phyloP scores from a whole-genome alignment of 2,888 invertebrate genomes.

The Endomychus coccineus region DNA sequence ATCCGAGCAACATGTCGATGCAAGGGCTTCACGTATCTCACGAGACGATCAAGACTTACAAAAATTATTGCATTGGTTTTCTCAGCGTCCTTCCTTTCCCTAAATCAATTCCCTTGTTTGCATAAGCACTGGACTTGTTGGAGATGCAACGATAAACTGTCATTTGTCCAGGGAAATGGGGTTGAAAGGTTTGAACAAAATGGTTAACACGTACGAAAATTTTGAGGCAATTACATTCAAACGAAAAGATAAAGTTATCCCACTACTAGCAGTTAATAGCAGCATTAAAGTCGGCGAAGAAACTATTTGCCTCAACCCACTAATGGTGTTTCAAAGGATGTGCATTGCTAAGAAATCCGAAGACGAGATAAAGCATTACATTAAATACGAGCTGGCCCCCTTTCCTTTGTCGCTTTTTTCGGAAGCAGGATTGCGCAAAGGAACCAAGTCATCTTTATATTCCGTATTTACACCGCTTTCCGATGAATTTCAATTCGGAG shows the following conservation, averaged over 20 bases:
- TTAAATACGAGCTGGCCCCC: constrained; percentile 20
- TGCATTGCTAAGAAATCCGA: too few species aligned
- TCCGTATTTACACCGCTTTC: constrained; percentile 16
- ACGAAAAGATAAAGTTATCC: background rate
- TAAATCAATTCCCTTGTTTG: constrained; percentile 5
- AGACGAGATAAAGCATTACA: constrained; percentile 12
- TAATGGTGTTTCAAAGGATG: constrained; percentile 2
- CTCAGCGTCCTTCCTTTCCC: constrained; percentile 3
- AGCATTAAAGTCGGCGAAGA: constrained; percentile 5
- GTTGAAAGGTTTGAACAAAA: background rate
- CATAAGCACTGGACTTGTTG: constrained; percentile 10
- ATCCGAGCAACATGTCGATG: too few species aligned
- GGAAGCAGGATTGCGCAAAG: constrained; percentile 16
- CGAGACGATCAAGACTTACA: constrained; percentile 6
- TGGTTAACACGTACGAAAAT: too few species aligned
- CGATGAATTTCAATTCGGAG: constrained; percentile 14
- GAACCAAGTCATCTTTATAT: too few species aligned
- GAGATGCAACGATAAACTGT: too few species aligned
- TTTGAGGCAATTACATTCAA: too few species aligned
- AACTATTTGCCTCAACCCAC: background rate
- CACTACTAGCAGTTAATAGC: background rate
- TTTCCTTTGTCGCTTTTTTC: constrained; percentile 15
- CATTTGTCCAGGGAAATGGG: too few species aligned
- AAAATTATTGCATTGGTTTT: constrained; percentile 9
- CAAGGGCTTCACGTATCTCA: too few species aligned